phyloP scores from a whole-genome alignment of 2,113 vertebrate genomes.

The Recurvirostra avosetta region DNA sequence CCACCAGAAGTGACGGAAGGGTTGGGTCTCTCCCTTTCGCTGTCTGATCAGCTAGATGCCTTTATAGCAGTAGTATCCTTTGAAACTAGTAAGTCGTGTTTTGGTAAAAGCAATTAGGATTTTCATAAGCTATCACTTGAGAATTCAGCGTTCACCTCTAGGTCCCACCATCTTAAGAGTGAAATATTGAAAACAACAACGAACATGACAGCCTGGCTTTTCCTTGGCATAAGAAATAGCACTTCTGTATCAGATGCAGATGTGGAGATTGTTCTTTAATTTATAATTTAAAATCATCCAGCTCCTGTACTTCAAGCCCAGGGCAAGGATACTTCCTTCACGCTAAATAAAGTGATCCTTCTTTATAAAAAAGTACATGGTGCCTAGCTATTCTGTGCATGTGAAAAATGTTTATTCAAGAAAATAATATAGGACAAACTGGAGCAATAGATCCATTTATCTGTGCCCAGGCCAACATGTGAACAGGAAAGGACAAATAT shows the following conservation, averaged over 20 bases:
- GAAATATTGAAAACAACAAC: conserved; percentile 12
- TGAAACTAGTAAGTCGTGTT: not conserved
- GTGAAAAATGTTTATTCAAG: not conserved
- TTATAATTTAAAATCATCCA: not conserved
- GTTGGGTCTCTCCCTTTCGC: not conserved
- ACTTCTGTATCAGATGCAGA: not conserved
- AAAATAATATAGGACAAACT: not conserved
- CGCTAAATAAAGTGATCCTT: not conserved
- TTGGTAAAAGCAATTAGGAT: conserved; percentile 14
- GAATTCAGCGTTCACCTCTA: not conserved
- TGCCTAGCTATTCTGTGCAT: not conserved
- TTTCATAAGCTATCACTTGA: not conserved
- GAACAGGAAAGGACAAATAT: not conserved
- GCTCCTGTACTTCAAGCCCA: not conserved
- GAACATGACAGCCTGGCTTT: not conserved
- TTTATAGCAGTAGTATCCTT: not conserved
- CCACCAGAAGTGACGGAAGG: not conserved
- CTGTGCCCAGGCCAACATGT: not conserved
- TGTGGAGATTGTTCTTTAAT: not conserved
- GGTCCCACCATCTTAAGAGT: not conserved
- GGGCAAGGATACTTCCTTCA: not conserved
- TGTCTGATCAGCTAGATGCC: not conserved
- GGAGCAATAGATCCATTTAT: not conserved
- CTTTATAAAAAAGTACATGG: not conserved
- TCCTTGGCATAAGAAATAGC: not conserved